Base-by-base conservation (phyloP, 1,140 invertebrate species). In the Lepidurus apus region DNA sequence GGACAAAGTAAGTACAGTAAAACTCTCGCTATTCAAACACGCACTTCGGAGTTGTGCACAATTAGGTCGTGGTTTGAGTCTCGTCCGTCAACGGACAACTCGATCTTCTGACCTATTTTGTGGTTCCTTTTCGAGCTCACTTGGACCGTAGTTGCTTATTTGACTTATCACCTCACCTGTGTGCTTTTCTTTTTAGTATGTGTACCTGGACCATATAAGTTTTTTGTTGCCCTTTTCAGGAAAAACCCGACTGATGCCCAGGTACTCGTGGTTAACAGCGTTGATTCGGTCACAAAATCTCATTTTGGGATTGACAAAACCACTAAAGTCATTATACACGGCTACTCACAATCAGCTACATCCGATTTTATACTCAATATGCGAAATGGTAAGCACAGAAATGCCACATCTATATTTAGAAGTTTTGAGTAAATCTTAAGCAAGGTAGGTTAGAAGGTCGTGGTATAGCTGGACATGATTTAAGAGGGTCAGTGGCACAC, bases 1-100 rank as follows among this genome's bases (percentile, higher is more conserved):
- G 78, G 78, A 79, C 78, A 43, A 79, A 74, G 78, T 79, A 79
- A 75, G 74, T 78, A n/a, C 24, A 73, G 3, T 75, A 17, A 43
- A 42, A 17, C 34, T 42, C 9, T 75, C 26, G 6, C 34, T 13
- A n/a, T 26, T 13, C 17, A 13, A 42, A 21, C 24, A 42, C 34
- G n/a, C 17, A 75, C 74, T 75, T 45, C 47, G 17, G 47, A 43
- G 47, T 45, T 26, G 47, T 76, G 42, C 13, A 24, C 47, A 44
- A 76, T 76, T 45, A 76, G 75, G 44, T 43, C 21, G 75, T 7
- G 24, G 42, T 43, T 44, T 24, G 34, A 34, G 34, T 34, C 4
- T 34, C 34, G 34, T 34, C 34, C 34, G 34, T 34, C 34, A 34
- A 34, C 11, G 10, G n/a, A 74, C 10, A 74, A 10, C 42, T 17